These are phyloP conservation scores for Cantharis rufa DNA, from an alignment of 2,888 invertebrate species.

Conservation along the genomic window DNA sequence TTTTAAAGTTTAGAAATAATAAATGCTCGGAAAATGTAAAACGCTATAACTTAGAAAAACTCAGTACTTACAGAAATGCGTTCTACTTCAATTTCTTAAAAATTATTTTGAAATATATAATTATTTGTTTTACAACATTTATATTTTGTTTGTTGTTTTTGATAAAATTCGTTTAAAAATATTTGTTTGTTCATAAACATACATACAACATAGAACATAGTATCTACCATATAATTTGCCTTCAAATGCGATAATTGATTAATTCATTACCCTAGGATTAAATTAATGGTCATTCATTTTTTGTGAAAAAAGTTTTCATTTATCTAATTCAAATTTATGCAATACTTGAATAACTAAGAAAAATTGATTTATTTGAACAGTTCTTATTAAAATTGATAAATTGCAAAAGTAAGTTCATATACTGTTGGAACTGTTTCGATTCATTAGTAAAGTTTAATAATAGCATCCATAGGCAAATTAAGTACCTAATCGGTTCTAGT, in stretches of 20 bases:
- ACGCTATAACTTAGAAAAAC: no score
- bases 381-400: not conserved
- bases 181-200: not conserved
- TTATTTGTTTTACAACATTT: no score
- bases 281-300: not conserved
- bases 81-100: no score
- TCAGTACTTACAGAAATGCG: no score
- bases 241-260: no score
- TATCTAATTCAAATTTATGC: not conserved
- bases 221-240: no score
- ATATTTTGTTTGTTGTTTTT: no score
- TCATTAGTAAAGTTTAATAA: not conserved
- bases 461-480: not conserved
- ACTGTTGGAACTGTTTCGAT: not conserved
- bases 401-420: not conserved
- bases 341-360: not conserved
- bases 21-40: no score
- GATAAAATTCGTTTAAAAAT: no score
- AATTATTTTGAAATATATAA: no score
- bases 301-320: not conserved
- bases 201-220: no score
- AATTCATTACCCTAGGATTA: no score
- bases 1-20: not conserved
- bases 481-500: not conserved
- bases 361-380: not conserved